Conservation (phyloP, 2,888 invertebrate species). For the Euzetes globulus region DNA sequence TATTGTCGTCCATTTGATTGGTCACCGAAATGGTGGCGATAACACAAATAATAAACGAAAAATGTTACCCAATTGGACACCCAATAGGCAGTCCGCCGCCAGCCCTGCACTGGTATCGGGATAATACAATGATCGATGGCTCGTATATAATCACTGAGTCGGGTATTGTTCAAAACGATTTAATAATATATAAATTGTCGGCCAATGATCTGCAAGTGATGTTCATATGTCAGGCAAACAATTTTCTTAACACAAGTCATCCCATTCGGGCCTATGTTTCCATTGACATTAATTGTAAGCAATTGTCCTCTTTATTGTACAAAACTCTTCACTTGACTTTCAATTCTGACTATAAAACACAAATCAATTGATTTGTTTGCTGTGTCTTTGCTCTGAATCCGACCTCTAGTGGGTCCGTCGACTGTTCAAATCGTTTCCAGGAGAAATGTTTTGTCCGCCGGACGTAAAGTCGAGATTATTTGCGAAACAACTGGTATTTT, state of each 20-base stretch:
- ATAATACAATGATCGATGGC: conserved; percentile 30
- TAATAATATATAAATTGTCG: conserved; percentile 33
- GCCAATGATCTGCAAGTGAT: conserved; percentile 22
- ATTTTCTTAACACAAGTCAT: conserved; percentile 24
- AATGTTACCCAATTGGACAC: not conserved
- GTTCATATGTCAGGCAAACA: conserved; percentile 32
- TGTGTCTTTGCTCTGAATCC: not conserved
- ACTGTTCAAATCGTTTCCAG: not conserved
- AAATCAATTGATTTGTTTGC: no score
- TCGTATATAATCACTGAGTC: conserved; percentile 25
- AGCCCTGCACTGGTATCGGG: conserved; percentile 30
- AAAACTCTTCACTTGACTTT: not conserved
- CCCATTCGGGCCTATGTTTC: conserved; percentile 28
- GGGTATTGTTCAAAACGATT: conserved; percentile 28
- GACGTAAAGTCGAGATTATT: conserved; percentile 33
- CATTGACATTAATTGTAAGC: conserved; percentile 33
- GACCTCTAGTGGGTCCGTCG: conserved; percentile 8
- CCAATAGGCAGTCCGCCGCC: conserved; percentile 32
- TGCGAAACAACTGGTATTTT: conserved; percentile 24
- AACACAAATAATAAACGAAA: no score
- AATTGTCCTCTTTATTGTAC: not conserved
- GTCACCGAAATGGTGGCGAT: not conserved
- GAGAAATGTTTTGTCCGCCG: conserved; percentile 20
- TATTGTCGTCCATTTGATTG: not conserved
- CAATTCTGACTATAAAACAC: not conserved